Percentiles rank a stretch among this genome's conserved stretches.
These are phyloP conservation scores for Oceanites oceanicus DNA, from an alignment of 2,113 vertebrate genomes.

Conservation along the genomic window DNA sequence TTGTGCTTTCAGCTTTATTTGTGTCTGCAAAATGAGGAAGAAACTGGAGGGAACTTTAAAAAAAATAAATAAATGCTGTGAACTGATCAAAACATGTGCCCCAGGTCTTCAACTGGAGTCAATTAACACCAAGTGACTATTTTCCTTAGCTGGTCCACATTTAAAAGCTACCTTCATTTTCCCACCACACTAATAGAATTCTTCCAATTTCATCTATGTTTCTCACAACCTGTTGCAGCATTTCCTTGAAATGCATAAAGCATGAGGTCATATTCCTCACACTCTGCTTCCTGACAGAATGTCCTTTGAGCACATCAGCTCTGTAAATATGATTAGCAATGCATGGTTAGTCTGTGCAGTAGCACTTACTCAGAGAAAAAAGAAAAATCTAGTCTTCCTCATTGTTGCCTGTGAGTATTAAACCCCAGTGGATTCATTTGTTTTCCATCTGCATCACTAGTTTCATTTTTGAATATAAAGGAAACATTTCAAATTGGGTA, in stretches of 20 bases:
- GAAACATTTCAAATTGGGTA: background rate
- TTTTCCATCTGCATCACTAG: slow-evolving; percentile 3
- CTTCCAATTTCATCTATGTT: background rate
- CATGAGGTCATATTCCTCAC: background rate
- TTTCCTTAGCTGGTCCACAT: background rate
- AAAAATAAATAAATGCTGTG: background rate
- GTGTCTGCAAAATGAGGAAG: background rate
- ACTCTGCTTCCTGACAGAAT: background rate
- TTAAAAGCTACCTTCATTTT: background rate
- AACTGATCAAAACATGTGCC: background rate
- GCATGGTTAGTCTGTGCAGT: background rate
- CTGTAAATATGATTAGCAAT: background rate
- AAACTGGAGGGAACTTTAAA: background rate
- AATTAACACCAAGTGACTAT: background rate
- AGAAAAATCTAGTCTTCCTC: background rate
- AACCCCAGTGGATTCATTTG: background rate
- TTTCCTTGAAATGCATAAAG: background rate
- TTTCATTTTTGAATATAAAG: background rate
- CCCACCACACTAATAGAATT: background rate
- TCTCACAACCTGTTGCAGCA: background rate
- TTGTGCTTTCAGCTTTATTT: background rate
- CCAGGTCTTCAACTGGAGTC: background rate
- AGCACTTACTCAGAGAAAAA: background rate
- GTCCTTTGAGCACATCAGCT: background rate
- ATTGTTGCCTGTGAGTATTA: background rate